Conservation (phyloP, 2,113 vertebrate species). For the Turdus rufiventris region DNA sequence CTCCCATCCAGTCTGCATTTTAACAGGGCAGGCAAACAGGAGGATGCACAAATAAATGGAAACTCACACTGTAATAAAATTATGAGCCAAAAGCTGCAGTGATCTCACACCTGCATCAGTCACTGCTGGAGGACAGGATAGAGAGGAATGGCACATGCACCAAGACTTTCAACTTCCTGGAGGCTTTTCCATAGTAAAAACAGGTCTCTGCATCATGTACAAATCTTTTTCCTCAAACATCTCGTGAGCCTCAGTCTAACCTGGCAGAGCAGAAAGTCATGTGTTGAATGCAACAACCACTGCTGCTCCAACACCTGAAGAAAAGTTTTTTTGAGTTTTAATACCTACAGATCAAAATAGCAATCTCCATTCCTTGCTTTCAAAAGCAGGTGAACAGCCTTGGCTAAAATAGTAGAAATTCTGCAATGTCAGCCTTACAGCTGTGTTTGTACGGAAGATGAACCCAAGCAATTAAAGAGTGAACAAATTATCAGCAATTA, state of each 20-base stretch:
- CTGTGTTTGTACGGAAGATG: neutral
- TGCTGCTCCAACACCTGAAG: neutral
- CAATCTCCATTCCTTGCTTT: neutral
- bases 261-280: neutral
- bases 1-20: neutral
- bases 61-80: fast-evolving
- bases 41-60: neutral
- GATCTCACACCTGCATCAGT: neutral
- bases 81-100: neutral
- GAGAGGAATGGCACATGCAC: neutral
- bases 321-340: neutral
- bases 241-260: neutral
- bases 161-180: neutral
- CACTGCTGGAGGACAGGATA: neutral
- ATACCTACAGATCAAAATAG: neutral
- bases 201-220: neutral
- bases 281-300: neutral
- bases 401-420: neutral
- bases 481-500: neutral
- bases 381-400: neutral
- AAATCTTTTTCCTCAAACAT: neutral
- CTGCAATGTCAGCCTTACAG: neutral
- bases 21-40: neutral
- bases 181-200: neutral
- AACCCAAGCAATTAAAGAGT: neutral